Percentiles rank a stretch among this genome's conserved stretches.
These are phyloP conservation scores for Tricholaema leucomelas DNA, from an alignment of 2,113 vertebrate genomes.

Conservation along the genomic window DNA sequence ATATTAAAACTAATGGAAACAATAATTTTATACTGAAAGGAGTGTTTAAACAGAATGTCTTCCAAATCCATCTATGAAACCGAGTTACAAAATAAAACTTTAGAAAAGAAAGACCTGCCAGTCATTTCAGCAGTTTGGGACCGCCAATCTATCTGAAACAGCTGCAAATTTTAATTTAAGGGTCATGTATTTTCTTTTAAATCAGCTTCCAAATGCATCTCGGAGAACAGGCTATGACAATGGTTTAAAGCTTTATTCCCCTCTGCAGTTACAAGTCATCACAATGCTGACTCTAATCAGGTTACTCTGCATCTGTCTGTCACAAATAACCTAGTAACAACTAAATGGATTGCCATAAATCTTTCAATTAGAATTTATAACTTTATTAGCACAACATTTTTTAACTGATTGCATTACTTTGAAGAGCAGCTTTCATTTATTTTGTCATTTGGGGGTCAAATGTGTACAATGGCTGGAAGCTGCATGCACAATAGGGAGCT, in stretches of 20 bases:
- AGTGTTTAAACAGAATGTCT: background rate
- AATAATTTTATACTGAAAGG: background rate
- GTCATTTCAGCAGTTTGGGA: constrained; percentile 33
- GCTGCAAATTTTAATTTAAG: constrained; percentile 58
- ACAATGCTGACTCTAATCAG: constrained; percentile 79
- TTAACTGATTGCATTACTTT: constrained; percentile 87
- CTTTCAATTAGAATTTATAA: constrained; percentile 89
- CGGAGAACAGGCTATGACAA: constrained; percentile 68
- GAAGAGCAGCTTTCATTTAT: constrained; percentile 83
- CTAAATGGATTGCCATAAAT: constrained; percentile 86
- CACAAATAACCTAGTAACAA: constrained; percentile 87
- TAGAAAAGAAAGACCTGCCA: background rate
- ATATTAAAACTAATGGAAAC: background rate
- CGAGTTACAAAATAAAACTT: constrained; percentile 63
- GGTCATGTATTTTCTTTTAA: constrained; percentile 65
- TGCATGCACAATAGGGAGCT: constrained; percentile 59
- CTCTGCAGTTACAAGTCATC: constrained; percentile 79
- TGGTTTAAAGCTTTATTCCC: constrained; percentile 73
- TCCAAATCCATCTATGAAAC: constrained; percentile 37
- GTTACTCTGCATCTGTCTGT: constrained; percentile 85
- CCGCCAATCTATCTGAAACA: constrained; percentile 24
- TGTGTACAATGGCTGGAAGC: constrained; percentile 66
- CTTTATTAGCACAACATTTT: constrained; percentile 88
- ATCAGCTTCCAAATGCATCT: constrained; percentile 70
- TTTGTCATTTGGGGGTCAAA: constrained; percentile 83